These are phyloP conservation scores for Ailuropoda melanoleuca DNA, from an alignment of 2,113 vertebrate genomes.

Conservation along the genomic window DNA sequence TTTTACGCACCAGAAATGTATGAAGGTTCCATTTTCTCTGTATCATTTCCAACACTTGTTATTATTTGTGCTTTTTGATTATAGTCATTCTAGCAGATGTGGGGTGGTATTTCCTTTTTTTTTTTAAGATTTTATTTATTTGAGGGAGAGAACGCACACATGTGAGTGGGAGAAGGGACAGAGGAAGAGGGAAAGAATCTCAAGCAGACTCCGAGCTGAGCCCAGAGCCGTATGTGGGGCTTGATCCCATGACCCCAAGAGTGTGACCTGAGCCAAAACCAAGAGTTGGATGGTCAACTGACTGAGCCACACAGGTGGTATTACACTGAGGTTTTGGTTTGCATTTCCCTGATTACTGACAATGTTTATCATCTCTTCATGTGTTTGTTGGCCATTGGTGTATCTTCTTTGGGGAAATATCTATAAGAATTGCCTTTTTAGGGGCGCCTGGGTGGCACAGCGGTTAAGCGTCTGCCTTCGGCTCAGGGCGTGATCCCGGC, in stretches of 20 bases:
- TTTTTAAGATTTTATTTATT: neutral
- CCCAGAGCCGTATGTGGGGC: too few relatives aligned
- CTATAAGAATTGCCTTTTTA: neutral
- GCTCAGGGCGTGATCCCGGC: too few relatives aligned
- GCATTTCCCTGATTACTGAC: neutral
- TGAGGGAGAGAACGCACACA: too few relatives aligned
- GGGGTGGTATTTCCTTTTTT: neutral
- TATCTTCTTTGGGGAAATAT: neutral
- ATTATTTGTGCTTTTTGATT: neutral
- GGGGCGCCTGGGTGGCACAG: too few relatives aligned
- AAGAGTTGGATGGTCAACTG: too few relatives aligned
- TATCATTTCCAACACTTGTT: neutral
- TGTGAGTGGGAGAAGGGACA: too few relatives aligned
- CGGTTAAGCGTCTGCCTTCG: too few relatives aligned
- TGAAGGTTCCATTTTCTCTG: neutral
- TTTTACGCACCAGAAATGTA: neutral
- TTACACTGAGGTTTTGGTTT: neutral
- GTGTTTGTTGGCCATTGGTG: neutral
- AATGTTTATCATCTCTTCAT: neutral
- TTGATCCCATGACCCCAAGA: too few relatives aligned
- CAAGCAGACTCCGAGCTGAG: too few relatives aligned
- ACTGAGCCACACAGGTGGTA: too few relatives aligned
- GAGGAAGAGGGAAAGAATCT: too few relatives aligned
- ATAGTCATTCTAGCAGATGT: neutral
- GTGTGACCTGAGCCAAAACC: too few relatives aligned